Percentiles rank a stretch among this genome's conserved stretches.
Conservation (phyloP, 2,797 vertebrate genomes). For the Lithobates pipiens region DNA sequence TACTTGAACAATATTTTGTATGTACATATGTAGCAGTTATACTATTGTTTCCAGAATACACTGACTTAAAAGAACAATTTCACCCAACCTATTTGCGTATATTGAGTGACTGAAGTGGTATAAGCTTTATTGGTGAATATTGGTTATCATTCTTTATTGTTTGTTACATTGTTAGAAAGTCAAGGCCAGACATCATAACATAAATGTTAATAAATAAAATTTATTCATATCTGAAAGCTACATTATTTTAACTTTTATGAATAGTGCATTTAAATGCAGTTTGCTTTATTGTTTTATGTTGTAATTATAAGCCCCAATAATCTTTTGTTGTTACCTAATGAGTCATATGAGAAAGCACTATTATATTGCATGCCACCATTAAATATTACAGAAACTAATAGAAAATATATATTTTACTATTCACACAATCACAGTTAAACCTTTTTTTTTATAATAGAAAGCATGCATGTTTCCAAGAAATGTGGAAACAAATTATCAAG, state of each 20-base stretch:
- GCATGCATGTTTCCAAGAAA: neutral
- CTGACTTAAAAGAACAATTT: constrained; percentile 13
- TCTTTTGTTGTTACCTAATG: constrained; percentile 25
- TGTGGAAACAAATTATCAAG: neutral
- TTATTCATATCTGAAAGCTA: constrained; percentile 6
- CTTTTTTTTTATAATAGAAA: neutral
- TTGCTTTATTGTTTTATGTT: constrained; percentile 1
- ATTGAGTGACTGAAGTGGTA: constrained; percentile 11
- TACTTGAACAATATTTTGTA: neutral
- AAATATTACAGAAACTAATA: neutral
- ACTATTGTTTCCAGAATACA: neutral
- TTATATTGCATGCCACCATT: neutral
- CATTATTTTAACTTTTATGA: constrained; percentile 15
- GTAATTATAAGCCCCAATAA: constrained; percentile 25
- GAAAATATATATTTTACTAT: constrained; percentile 8
- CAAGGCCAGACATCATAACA: constrained; percentile 26
- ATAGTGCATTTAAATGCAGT: neutral
- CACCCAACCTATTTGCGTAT: neutral
- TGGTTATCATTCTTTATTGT: constrained; percentile 35
- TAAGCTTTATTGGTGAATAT: constrained; percentile 31
- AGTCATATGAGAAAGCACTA: constrained; percentile 1
- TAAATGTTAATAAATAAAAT: constrained; percentile 29
- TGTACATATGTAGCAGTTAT: neutral
- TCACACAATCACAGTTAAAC: neutral
- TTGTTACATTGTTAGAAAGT: constrained; percentile 30